Conservation (phyloP, 2,113 vertebrate species). For the Sinosuthora webbiana region DNA sequence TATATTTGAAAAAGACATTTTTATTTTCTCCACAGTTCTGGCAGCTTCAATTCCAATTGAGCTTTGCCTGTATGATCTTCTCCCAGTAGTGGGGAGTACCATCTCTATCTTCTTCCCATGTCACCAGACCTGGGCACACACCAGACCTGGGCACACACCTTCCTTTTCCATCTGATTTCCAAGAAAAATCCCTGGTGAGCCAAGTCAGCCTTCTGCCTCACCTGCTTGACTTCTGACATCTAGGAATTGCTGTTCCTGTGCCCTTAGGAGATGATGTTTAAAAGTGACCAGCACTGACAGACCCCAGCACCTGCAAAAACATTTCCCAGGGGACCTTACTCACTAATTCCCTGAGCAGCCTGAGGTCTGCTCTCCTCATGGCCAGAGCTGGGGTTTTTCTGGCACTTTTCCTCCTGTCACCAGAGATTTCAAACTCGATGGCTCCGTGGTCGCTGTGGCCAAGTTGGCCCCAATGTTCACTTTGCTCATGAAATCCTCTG, state of each 20-base stretch:
- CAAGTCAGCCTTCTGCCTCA: not conserved
- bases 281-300: not conserved
- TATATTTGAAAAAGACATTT: not conserved
- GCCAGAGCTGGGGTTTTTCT: not conserved
- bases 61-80: not conserved
- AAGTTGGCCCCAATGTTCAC: not conserved
- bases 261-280: not conserved
- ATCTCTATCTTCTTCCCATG: not conserved
- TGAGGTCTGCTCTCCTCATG: not conserved
- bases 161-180: not conserved
- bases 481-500: not conserved
- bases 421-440: not conserved
- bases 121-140: not conserved
- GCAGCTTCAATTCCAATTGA: not conserved
- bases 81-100: not conserved
- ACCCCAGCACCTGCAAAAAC: not conserved
- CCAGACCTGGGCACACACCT: not conserved
- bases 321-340: not conserved
- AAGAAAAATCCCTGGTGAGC: not conserved
- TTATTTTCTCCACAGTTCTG: not conserved
- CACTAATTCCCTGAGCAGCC: not conserved
- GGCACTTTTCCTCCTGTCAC: not conserved
- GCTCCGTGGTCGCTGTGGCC: accelerated
- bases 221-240: not conserved
- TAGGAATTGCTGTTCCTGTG: not conserved